A percentile compares a stretch with the other conserved stretches of the same genome.
phyloP scores from a whole-genome alignment of 2,888 invertebrate genomes.

The Eupithecia vulgata region DNA sequence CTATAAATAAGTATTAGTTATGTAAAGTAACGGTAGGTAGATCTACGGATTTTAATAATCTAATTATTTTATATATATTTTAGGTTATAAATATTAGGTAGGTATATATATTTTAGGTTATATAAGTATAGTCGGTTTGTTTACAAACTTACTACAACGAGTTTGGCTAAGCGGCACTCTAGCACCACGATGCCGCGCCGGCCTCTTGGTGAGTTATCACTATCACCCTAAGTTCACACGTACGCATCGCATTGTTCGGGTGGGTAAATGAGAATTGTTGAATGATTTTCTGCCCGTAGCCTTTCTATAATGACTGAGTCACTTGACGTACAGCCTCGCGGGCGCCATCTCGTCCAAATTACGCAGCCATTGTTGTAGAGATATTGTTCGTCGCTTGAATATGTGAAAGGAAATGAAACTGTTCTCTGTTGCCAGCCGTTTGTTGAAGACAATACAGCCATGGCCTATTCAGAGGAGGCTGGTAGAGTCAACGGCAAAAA shows the following conservation, averaged over 20 bases:
- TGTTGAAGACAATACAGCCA: conserved; percentile 47
- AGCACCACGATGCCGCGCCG: background rate
- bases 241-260: conserved; percentile 65
- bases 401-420: conserved; percentile 80
- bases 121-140: too few relatives aligned
- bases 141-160: too few relatives aligned
- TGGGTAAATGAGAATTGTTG: conserved; percentile 52
- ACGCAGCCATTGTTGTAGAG: conserved; percentile 77
- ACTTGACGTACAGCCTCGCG: conserved; percentile 78
- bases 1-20: too few relatives aligned
- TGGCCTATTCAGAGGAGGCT: background rate
- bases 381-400: conserved; percentile 79
- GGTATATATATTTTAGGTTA: too few relatives aligned
- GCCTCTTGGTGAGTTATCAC: conserved; percentile 5
- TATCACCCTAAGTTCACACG: conserved; percentile 54
- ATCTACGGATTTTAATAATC: too few relatives aligned
- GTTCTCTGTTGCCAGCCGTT: conserved; percentile 66
- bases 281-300: conserved; percentile 67
- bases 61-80: too few relatives aligned
- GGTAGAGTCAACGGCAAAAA: conserved; percentile 1
- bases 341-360: conserved; percentile 77
- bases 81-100: too few relatives aligned
- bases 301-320: conserved; percentile 80
- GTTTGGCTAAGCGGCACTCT: too few relatives aligned
- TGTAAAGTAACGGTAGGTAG: too few relatives aligned